These are phyloP conservation scores for Saxidomus purpurata DNA, from an alignment of 1,140 invertebrate genomes.

Conservation along the genomic window DNA sequence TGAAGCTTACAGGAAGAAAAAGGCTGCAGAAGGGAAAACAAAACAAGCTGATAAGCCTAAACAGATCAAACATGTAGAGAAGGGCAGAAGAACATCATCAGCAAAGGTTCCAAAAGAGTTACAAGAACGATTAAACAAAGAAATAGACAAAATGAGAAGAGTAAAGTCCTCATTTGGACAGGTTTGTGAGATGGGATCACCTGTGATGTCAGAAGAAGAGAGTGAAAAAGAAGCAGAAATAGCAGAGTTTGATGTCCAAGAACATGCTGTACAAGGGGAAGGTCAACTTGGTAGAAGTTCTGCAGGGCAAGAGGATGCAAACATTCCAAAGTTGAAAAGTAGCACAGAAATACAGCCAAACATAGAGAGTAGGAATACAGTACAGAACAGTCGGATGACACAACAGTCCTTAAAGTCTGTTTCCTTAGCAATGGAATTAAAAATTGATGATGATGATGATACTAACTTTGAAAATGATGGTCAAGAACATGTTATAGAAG, in stretches of 20 bases:
- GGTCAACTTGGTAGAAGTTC: not conserved
- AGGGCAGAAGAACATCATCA: conserved; percentile 20
- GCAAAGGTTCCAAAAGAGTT: conserved; percentile 50
- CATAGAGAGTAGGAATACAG: not conserved
- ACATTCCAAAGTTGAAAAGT: conserved; percentile 2
- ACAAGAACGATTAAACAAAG: not conserved
- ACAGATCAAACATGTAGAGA: not conserved
- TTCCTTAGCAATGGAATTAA: not conserved
- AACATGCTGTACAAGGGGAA: not conserved
- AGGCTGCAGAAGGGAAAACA: not conserved
- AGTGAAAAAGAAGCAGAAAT: not conserved
- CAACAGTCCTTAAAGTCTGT: conserved; percentile 15
- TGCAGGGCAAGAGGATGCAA: not conserved
- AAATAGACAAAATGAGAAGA: conserved; percentile 7
- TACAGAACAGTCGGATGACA: conserved; percentile 13
- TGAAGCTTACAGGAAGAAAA: conserved; percentile 25
- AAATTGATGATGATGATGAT: conserved; percentile 16
- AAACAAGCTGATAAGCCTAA: not conserved
- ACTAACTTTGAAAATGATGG: not conserved
- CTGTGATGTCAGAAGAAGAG: not conserved
- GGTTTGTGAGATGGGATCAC: not conserved
- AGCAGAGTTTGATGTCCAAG: not conserved
- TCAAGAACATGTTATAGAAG: not conserved
- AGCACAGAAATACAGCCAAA: not conserved
- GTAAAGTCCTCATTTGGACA: conserved; percentile 32